Evolutionary conservation across 2,113 vertebrate genomes (phyloP).

Genomic region (Deroptyus accipitrinus): DNA sequence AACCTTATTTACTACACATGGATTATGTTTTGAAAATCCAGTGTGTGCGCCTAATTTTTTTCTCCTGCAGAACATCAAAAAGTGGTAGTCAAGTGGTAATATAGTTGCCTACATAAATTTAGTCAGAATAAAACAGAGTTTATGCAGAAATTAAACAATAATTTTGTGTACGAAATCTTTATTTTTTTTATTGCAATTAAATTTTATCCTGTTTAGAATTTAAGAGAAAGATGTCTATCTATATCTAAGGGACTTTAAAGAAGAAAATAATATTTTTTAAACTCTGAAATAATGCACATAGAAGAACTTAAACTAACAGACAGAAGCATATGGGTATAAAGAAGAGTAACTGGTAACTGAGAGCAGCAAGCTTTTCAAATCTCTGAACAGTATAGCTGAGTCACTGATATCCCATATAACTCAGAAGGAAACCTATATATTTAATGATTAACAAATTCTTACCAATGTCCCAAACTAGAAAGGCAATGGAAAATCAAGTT

Average conservation of each 20-base stretch:
- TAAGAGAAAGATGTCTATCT: not conserved
- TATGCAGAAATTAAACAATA: not conserved
- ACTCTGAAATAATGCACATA: not conserved
- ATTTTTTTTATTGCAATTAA: not conserved
- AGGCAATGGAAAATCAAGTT: not conserved
- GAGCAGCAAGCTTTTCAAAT: not conserved
- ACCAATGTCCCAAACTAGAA: not conserved
- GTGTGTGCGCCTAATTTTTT: not conserved
- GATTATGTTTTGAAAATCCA: not conserved
- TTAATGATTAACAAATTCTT: not conserved
- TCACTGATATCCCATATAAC: not conserved
- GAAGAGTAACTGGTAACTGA: not conserved
- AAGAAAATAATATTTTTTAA: not conserved
- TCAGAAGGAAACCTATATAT: not conserved
- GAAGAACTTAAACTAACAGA: not conserved
- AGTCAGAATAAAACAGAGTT: not conserved
- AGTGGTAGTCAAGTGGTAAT: not conserved
- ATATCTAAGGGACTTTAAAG: not conserved
- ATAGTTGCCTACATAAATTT: not conserved
- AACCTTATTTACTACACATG: not conserved
- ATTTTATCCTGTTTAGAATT: not conserved
- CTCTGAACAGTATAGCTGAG: not conserved
- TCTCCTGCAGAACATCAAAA: not conserved
- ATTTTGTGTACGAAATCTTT: not conserved
- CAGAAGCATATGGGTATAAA: not conserved